Evolutionary conservation across 2,888 invertebrate genomes (phyloP).

Genomic region (Gisinianus flammeolus): DNA sequence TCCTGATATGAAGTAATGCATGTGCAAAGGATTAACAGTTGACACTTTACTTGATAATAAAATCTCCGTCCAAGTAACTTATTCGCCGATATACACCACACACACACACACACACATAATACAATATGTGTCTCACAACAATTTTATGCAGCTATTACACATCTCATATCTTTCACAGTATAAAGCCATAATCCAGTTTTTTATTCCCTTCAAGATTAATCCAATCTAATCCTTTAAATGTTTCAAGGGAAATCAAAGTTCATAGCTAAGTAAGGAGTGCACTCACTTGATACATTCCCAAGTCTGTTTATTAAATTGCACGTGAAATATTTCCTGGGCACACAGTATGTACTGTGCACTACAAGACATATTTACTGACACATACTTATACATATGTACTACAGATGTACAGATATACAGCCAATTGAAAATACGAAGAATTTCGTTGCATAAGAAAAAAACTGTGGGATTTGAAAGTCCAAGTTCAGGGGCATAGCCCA

Average conservation of each 20-base stretch:
- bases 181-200: slow-evolving; percentile 18
- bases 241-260: slow-evolving; percentile 25
- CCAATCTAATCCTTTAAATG: slow-evolving; percentile 28
- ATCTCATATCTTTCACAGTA: no score
- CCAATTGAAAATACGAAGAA: not conserved
- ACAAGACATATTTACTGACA: not conserved
- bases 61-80: no score
- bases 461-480: not conserved
- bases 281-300: slow-evolving; percentile 5
- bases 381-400: not conserved
- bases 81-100: no score
- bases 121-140: not conserved
- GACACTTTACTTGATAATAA: slow-evolving; percentile 24
- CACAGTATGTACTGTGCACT: not conserved
- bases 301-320: slow-evolving; percentile 1
- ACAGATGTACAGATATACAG: not conserved
- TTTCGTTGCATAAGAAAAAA: not conserved
- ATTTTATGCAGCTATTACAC: not conserved
- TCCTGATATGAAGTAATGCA: not conserved
- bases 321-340: not conserved
- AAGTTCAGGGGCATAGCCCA: slow-evolving; percentile 28
- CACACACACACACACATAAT: not conserved
- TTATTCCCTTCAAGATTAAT: slow-evolving; percentile 25
- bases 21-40: slow-evolving; percentile 16
- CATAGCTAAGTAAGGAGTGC: slow-evolving; percentile 32